Evolutionary conservation across 2,113 vertebrate genomes (phyloP).

Genomic region (Callipepla californica): DNA sequence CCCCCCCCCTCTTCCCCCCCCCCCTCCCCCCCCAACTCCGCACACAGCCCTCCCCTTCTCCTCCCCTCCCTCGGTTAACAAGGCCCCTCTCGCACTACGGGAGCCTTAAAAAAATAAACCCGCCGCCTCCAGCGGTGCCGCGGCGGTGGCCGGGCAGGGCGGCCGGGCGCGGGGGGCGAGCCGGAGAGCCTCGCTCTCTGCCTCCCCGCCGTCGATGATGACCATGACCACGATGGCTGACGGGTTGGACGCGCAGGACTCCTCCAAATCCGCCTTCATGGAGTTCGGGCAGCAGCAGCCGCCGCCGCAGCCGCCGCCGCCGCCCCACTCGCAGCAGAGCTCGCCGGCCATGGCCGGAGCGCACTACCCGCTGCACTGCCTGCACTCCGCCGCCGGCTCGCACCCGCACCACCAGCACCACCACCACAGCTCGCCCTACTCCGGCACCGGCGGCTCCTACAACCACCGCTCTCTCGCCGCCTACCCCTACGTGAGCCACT

Average conservation of each 20-base stretch:
- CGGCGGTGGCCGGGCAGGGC: constrained; percentile 81
- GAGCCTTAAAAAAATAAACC: constrained; percentile 45
- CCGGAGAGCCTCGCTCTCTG: constrained; percentile 84
- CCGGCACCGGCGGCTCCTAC: constrained; percentile 91
- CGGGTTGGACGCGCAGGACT: constrained; percentile 98
- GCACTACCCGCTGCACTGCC: constrained; percentile 96
- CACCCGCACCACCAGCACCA: constrained; percentile 89
- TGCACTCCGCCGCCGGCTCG: constrained; percentile 90
- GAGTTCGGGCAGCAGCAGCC: constrained; percentile 97
- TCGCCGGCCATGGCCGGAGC: constrained; percentile 92
- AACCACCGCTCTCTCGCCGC: constrained; percentile 91
- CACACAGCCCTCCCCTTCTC: constrained; percentile 19
- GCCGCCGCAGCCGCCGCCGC: constrained; percentile 90
- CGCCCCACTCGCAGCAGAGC: constrained; percentile 82
- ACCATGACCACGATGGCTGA: constrained; percentile 99
- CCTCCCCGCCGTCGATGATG: constrained; percentile 99
- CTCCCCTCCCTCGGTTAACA: constrained; percentile 51
- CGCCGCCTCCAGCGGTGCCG: constrained; percentile 67
- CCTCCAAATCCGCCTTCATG: constrained; percentile 99
- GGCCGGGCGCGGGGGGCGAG: constrained; percentile 77
- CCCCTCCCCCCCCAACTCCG: too few relatives aligned
- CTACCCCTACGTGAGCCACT: constrained; percentile 96
- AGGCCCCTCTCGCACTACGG: constrained; percentile 56
- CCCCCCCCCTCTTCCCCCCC: too few relatives aligned
- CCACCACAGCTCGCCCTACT: constrained; percentile 92